Evolutionary conservation across 2,888 invertebrate species (phyloP).

Genomic region (Trimorus sp.): DNA sequence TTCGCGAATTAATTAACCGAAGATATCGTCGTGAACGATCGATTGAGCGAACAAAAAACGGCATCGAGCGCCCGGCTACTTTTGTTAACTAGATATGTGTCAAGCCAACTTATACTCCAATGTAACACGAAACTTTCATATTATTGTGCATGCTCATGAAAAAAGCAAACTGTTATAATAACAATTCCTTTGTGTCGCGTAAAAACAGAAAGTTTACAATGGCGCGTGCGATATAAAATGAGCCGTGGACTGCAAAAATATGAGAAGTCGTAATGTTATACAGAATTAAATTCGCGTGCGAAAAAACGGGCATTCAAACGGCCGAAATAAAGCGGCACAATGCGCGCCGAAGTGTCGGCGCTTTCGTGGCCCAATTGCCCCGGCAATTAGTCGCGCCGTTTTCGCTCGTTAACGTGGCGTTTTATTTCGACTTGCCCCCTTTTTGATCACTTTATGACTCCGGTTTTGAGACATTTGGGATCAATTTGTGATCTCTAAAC

Average conservation of each 20-base stretch:
- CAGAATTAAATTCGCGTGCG: conserved; percentile 1
- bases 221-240: conserved; percentile 1
- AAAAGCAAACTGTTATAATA: conserved; percentile 12
- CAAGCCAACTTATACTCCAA: neutral
- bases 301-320: neutral
- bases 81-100: conserved; percentile 4
- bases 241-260: neutral
- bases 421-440: too few relatives aligned
- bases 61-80: neutral
- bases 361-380: too few relatives aligned
- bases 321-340: too few relatives aligned
- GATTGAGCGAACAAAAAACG: neutral
- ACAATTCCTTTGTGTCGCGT: conserved; percentile 16
- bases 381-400: too few relatives aligned
- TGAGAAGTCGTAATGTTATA: neutral
- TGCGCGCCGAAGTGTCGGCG: too few relatives aligned
- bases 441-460: too few relatives aligned
- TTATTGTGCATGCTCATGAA: conserved; percentile 1
- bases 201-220: conserved; percentile 20
- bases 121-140: conserved; percentile 1
- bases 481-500: too few relatives aligned
- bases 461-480: too few relatives aligned
- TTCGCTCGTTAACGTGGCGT: too few relatives aligned
- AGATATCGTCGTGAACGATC: neutral
- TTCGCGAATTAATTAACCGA: too few relatives aligned